phyloP scores from a whole-genome alignment of 2,113 vertebrate genomes.

The Oplegnathus fasciatus region DNA sequence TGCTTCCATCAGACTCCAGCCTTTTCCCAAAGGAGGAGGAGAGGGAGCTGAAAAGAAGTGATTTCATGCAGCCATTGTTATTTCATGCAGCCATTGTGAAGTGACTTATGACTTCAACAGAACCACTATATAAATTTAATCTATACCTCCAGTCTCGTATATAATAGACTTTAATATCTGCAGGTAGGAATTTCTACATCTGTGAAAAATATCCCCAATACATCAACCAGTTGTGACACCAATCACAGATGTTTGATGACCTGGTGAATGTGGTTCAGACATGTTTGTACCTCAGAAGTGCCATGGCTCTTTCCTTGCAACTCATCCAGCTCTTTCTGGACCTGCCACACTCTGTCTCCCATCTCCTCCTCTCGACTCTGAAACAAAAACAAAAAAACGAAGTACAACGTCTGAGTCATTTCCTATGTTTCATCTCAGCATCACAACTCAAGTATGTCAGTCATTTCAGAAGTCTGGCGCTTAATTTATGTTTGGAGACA shows the following conservation, averaged over 20 bases:
- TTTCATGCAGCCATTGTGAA: constrained; percentile 40
- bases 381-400: background rate
- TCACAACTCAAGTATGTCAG: constrained; percentile 62
- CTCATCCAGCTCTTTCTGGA: constrained; percentile 90
- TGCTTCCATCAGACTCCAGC: constrained; percentile 53
- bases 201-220: constrained; percentile 17
- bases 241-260: constrained; percentile 39
- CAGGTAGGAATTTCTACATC: constrained; percentile 47
- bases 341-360: constrained; percentile 90
- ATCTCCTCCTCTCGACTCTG: constrained; percentile 97
- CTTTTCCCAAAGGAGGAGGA: constrained; percentile 33
- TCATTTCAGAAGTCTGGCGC: constrained; percentile 32
- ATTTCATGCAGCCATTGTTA: constrained; percentile 43
- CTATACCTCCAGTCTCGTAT: constrained; percentile 23
- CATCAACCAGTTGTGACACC: background rate
- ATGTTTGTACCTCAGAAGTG: constrained; percentile 82
- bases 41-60: constrained; percentile 23
- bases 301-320: constrained; percentile 81
- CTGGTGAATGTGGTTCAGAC: constrained; percentile 1
- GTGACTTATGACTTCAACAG: constrained; percentile 65
- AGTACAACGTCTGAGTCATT: constrained; percentile 50
- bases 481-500: constrained; percentile 50
- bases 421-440: constrained; percentile 63
- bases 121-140: constrained; percentile 42
- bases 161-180: constrained; percentile 36